These are phyloP conservation scores for Cylloceria caligata DNA, from an alignment of 2,888 invertebrate species.

Conservation along the genomic window DNA sequence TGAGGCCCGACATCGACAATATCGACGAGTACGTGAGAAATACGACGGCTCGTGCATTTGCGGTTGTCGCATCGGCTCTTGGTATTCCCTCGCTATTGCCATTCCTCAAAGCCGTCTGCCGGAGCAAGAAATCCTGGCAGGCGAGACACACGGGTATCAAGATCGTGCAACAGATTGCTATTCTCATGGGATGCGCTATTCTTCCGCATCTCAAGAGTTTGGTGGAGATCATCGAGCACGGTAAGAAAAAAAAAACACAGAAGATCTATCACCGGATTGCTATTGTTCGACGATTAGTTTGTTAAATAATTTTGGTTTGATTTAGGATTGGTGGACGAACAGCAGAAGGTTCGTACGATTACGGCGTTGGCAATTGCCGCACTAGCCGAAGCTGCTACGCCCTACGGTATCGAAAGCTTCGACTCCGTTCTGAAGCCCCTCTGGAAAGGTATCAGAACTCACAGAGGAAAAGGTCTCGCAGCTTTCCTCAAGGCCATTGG, in stretches of 20 bases:
- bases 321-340: slow-evolving; percentile 96
- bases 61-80: slow-evolving; percentile 99
- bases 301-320: neutral
- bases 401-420: slow-evolving; percentile 99
- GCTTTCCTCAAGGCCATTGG: slow-evolving; percentile 99
- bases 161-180: slow-evolving; percentile 99
- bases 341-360: slow-evolving; percentile 99
- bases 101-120: slow-evolving; percentile 99
- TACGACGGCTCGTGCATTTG: slow-evolving; percentile 99
- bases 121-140: slow-evolving; percentile 99
- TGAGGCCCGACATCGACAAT: slow-evolving; percentile 99
- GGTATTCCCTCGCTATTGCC: slow-evolving; percentile 99
- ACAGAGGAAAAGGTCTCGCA: slow-evolving; percentile 96
- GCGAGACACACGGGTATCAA: slow-evolving; percentile 99
- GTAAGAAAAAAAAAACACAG: slow-evolving; percentile 84
- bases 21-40: slow-evolving; percentile 99
- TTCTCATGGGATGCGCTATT: slow-evolving; percentile 99
- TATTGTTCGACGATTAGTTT: neutral
- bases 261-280: neutral
- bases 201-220: slow-evolving; percentile 98
- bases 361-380: slow-evolving; percentile 99
- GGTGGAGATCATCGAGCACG: slow-evolving; percentile 99
- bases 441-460: slow-evolving; percentile 99
- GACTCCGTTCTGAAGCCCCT: slow-evolving; percentile 99
- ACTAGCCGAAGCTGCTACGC: slow-evolving; percentile 99